Conservation (phyloP, 2,797 vertebrate species). For the Allenopithecus nigroviridis region DNA sequence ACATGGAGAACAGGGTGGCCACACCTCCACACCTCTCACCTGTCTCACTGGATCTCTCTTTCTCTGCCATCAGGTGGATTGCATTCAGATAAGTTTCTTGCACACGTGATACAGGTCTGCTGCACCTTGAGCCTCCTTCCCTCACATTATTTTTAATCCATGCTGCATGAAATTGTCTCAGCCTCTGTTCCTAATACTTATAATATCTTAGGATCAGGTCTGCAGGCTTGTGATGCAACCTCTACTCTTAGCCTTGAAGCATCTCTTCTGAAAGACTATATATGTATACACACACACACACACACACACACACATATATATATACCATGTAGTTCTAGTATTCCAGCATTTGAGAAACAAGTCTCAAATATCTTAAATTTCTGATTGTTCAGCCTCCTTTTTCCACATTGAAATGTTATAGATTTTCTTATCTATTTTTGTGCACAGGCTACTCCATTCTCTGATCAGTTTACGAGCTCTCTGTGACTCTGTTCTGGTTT, state of each 20-base stretch:
- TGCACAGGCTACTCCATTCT: background rate
- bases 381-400: background rate
- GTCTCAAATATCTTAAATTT: background rate
- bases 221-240: background rate
- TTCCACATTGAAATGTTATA: background rate
- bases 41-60: background rate
- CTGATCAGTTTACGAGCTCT: background rate
- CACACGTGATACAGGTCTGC: background rate
- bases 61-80: background rate
- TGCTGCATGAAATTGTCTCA: background rate
- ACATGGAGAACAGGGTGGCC: background rate
- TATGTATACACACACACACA: background rate
- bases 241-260: background rate
- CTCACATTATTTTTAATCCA: background rate
- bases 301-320: rapidly evolving
- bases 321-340: background rate
- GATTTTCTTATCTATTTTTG: background rate
- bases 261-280: background rate
- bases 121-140: background rate
- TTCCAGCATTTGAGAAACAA: background rate
- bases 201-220: background rate
- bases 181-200: background rate
- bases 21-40: background rate
- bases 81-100: background rate
- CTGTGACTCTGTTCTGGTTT: background rate